Percentiles rank a stretch among this genome's conserved stretches.
phyloP scores from a whole-genome alignment of 2,797 vertebrate genomes.

The Tangara arthus region DNA sequence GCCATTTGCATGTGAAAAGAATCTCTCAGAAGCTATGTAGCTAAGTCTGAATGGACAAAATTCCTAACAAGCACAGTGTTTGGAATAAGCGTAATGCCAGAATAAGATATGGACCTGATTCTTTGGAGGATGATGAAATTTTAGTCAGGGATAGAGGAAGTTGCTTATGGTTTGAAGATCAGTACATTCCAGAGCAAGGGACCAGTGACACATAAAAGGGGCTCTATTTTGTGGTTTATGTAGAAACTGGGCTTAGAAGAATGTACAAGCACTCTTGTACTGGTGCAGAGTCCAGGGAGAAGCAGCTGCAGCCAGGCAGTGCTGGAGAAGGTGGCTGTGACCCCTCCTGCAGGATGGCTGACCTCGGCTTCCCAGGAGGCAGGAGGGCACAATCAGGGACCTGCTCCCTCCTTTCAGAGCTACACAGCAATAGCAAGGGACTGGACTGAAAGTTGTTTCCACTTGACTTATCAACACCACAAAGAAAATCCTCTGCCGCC shows the following conservation, averaged over 20 bases:
- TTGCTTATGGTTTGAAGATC: neutral
- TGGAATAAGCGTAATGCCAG: neutral
- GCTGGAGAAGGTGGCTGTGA: neutral
- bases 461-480: neutral
- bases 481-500: neutral
- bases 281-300: neutral
- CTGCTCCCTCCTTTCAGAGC: neutral
- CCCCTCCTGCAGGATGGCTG: neutral
- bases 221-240: neutral
- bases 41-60: neutral
- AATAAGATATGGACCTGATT: neutral
- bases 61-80: neutral
- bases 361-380: neutral
- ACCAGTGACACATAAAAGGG: neutral
- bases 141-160: neutral
- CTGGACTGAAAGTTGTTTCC: neutral
- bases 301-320: neutral
- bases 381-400: neutral
- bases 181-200: neutral
- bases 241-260: neutral
- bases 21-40: neutral
- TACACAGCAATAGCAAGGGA: neutral
- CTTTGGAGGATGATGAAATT: neutral
- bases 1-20: neutral
- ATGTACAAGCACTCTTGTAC: too few relatives aligned